A percentile compares a stretch with the other conserved stretches of the same genome.
These are phyloP conservation scores for Platorchestia sp. DNA, from an alignment of 1,140 invertebrate genomes.

Conservation along the genomic window DNA sequence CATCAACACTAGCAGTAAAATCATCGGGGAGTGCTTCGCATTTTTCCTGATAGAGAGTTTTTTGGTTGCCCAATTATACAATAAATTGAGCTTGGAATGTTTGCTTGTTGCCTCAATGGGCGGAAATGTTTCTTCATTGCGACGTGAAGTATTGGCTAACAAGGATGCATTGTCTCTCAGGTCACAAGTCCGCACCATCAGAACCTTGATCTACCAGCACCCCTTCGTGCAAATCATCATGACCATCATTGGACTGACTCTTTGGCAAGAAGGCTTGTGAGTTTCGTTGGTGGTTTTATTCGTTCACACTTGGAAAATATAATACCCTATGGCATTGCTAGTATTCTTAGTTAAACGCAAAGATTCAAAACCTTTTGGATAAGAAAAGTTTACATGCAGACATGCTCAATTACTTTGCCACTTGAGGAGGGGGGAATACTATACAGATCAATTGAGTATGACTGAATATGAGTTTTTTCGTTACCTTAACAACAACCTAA, in stretches of 20 bases:
- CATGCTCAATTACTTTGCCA: background rate
- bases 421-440: background rate
- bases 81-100: no score
- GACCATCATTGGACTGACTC: conserved; percentile 61
- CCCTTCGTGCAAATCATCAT: conserved; percentile 60
- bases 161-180: conserved; percentile 55
- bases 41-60: no score
- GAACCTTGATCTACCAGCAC: conserved; percentile 62
- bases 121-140: background rate
- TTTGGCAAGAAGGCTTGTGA: conserved; percentile 64
- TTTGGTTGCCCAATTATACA: no score
- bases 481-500: no score
- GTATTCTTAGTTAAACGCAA: background rate
- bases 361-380: background rate
- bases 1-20: no score
- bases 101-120: no score
- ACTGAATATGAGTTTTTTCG: no score
- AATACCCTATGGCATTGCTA: no score
- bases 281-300: no score
- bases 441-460: background rate
- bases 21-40: no score
- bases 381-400: background rate
- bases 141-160: background rate
- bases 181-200: conserved; percentile 60
- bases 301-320: no score